Base-by-base conservation (phyloP, 2,888 invertebrate species). In the Lochmaea capreae region DNA sequence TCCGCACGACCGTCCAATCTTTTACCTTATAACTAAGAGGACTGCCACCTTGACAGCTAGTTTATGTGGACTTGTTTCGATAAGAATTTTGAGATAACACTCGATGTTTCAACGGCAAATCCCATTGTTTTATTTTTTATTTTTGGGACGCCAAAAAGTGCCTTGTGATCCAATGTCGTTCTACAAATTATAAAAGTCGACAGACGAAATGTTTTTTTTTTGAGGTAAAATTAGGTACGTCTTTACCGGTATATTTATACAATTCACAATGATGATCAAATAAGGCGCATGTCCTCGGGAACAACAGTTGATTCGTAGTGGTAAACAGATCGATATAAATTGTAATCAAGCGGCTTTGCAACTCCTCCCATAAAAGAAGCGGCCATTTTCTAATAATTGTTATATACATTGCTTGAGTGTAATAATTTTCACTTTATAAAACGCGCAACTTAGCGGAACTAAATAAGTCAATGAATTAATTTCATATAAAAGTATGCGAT, bases 31-130 rank as follows among this genome's bases (percentile, higher is more conserved):
- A 78, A 80, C 81, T 77, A 78, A 63, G 63, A 78, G 76, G 83
- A 84, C 85, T 85, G 86, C 86, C 87, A 85, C 85, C 80, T 83
- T 85, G 86, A 85, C 85, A 85, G 85, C 83, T 83, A 85, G 84
- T 86, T 86, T 86, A 86, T 86, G 85, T 83, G 84, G 83, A 83
- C 84, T 85, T 82, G 84, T 85, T 83, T 81, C 84, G 87, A 87
- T 87, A 82, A 86, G 87, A 84, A 87, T 86, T 84, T 81, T 78
- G 81, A 85, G 87, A 87, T 87, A 86, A 85, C 85, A 82, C 83
- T 82, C 81, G 85, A 85, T 85, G 85, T 84, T 85, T 84, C 82
- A 82, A 77, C 81, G 81, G 79, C 83, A 83, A 76, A 81, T 80
- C 79, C 83, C 84, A 86, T 87, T 86, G 86, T 86, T 86, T 86